These are phyloP conservation scores for Melipona beecheii DNA, from an alignment of 2,888 invertebrate genomes.

Conservation along the genomic window DNA sequence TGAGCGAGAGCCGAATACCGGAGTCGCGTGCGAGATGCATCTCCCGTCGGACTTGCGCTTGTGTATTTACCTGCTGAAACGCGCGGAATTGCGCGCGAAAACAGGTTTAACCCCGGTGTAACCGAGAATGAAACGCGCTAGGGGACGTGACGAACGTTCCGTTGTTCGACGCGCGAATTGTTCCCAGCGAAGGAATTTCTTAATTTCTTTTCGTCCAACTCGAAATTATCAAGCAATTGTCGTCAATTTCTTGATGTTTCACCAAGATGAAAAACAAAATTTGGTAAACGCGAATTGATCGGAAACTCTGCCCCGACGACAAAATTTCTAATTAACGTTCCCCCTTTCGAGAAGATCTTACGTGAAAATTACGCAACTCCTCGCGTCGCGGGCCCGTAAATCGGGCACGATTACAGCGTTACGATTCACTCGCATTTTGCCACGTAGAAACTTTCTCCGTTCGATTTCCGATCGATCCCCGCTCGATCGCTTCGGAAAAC, in stretches of 20 bases:
- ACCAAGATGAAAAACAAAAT: too few species aligned
- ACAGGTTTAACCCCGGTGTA: slow-evolving; percentile 26
- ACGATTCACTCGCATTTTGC: background rate
- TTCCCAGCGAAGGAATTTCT: background rate
- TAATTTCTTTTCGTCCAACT: too few species aligned
- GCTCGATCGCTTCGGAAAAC: slow-evolving; percentile 1
- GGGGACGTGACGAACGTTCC: background rate
- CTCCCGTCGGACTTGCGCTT: slow-evolving; percentile 38
- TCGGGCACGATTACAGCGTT: background rate
- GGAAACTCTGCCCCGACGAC: too few species aligned
- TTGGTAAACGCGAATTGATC: too few species aligned
- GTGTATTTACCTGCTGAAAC: slow-evolving; percentile 43
- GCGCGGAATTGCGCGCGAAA: slow-evolving; percentile 41
- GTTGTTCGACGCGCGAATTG: background rate
- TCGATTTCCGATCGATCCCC: slow-evolving; percentile 10
- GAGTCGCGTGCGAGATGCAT: slow-evolving; percentile 73
- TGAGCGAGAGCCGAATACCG: slow-evolving; percentile 43
- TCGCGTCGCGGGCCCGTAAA: background rate
- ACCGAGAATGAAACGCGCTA: background rate
- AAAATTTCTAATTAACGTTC: background rate
- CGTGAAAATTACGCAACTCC: background rate
- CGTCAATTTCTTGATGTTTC: too few species aligned
- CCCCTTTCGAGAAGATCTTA: background rate
- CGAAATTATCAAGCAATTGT: too few species aligned
- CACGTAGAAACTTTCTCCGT: background rate